These are phyloP conservation scores for Oncorhynchus nerka DNA, from an alignment of 2,113 vertebrate species.

Conservation along the genomic window DNA sequence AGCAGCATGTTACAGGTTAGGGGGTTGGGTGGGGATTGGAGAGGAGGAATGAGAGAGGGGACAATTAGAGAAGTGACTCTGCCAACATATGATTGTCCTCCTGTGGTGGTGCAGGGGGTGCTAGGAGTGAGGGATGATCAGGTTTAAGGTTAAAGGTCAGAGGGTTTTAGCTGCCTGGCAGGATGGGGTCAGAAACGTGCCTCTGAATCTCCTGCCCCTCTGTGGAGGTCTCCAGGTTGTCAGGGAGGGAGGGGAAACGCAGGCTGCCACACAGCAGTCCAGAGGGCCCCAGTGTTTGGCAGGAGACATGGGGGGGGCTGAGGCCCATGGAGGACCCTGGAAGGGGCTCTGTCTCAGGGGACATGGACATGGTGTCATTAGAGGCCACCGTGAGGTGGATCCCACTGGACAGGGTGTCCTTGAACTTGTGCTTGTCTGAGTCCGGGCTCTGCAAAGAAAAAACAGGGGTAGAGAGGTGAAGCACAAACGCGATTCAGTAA, in stretches of 20 bases:
- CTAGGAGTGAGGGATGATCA: background rate
- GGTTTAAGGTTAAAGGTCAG: background rate
- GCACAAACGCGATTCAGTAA: background rate
- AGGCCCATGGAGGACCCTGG: constrained; percentile 24
- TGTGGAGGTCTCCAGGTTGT: constrained; percentile 77
- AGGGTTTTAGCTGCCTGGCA: constrained; percentile 80
- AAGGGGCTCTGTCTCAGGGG: constrained; percentile 64
- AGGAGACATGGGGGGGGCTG: constrained; percentile 9
- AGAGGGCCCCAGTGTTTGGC: constrained; percentile 47
- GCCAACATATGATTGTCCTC: background rate
- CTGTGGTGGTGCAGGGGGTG: background rate
- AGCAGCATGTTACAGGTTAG: constrained; percentile 41
- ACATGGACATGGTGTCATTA: constrained; percentile 69
- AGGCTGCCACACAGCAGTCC: constrained; percentile 71
- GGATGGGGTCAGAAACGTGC: constrained; percentile 85
- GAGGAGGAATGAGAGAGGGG: background rate
- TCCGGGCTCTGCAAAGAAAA: constrained; percentile 71
- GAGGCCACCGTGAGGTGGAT: constrained; percentile 70
- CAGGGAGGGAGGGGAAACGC: constrained; percentile 88
- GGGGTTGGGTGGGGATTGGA: background rate
- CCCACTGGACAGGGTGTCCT: constrained; percentile 73
- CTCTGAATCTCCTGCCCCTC: constrained; percentile 82
- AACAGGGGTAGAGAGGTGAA: background rate
- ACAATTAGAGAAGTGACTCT: background rate
- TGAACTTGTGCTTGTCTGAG: constrained; percentile 74